Base-by-base conservation (phyloP, 2,113 vertebrate genomes). In the Nestor notabilis region DNA sequence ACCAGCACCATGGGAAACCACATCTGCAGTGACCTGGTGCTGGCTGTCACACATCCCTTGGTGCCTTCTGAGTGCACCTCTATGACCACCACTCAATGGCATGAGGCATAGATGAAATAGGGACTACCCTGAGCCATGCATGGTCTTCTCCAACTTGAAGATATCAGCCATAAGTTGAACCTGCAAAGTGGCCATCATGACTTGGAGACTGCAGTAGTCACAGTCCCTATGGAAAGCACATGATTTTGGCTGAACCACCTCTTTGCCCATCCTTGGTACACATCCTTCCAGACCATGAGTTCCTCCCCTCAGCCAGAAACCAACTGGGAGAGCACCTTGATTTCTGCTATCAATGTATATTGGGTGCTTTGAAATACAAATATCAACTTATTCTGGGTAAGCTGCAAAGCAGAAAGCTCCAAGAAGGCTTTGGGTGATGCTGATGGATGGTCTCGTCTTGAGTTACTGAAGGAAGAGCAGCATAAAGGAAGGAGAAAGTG, bases 201-300 rank as follows among this genome's bases (percentile, higher is more conserved):
- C 24, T 43, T 24, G 52, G 43, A 75, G 71, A 21, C 27, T 29
- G 35, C 25, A 66, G 29, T 13, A 52, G 28, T 35, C 81, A 35
- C 2, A 31, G 44, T 79, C 13, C 11, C 15, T 2, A 0, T 2
- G 5, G 17, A 52, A 3, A 29, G 3, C 0, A 0, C 1, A 10
- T n/a, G 65, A 37, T 65, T 89, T 80, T 39, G 29, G 27, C 56
- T 46, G 39, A 71, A 33, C 5, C 25, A 71, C 11, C 41, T 78
- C 65, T 46, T 35, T 4, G 1, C 44, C 35, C 0, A 0, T 35
- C 35, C 39, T 50, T 33, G 10, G 25, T 15, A 39, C 5, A 0
- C 5, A 4, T 18, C 11, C 41, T 87, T 87, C 41, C 63, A 91
- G 47, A 17, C 23, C 13, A 14, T 4, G 5, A 1, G 2, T 76